These are phyloP conservation scores for Drosophila kambysellisi DNA, from an alignment of 2,888 invertebrate species.

Conservation along the genomic window DNA sequence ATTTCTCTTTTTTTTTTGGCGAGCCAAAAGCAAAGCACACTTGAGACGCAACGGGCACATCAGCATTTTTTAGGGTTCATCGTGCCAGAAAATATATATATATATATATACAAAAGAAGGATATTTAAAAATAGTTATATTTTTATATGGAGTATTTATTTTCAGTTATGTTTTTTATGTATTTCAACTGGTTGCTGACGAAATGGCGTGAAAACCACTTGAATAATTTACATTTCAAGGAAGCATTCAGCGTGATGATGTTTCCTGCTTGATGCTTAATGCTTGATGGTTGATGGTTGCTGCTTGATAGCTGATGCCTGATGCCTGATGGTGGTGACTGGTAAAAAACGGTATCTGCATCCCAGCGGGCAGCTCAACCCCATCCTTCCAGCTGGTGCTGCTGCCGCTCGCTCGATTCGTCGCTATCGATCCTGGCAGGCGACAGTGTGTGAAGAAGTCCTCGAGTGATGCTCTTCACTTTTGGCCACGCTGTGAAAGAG, in stretches of 20 bases:
- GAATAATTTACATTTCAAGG: slow-evolving; percentile 76
- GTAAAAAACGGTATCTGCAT: slow-evolving; percentile 37
- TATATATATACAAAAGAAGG: background rate
- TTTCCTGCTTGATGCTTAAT: slow-evolving; percentile 3
- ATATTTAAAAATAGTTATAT: slow-evolving; percentile 36
- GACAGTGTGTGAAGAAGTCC: slow-evolving; percentile 73
- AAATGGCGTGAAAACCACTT: slow-evolving; percentile 77
- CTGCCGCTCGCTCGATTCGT: slow-evolving; percentile 11
- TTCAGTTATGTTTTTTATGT: background rate
- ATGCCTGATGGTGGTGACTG: slow-evolving; percentile 51
- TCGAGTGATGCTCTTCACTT: slow-evolving; percentile 50
- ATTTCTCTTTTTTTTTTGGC: slow-evolving; percentile 4
- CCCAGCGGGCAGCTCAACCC: slow-evolving; percentile 45
- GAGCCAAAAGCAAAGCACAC: slow-evolving; percentile 57
- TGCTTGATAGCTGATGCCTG: background rate
- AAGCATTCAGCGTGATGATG: slow-evolving; percentile 21
- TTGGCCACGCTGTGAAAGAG: slow-evolving; percentile 55
- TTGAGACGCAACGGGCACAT: slow-evolving; percentile 60
- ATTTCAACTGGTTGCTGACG: slow-evolving; percentile 25
- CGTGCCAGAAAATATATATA: slow-evolving; percentile 1
- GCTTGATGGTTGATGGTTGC: background rate
- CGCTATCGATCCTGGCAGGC: slow-evolving; percentile 72
- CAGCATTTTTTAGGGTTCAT: slow-evolving; percentile 29
- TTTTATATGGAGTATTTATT: background rate
- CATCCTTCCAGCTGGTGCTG: slow-evolving; percentile 46